These are phyloP conservation scores for Carcharodon carcharias DNA, from an alignment of 2,797 vertebrate species.

Conservation along the genomic window DNA sequence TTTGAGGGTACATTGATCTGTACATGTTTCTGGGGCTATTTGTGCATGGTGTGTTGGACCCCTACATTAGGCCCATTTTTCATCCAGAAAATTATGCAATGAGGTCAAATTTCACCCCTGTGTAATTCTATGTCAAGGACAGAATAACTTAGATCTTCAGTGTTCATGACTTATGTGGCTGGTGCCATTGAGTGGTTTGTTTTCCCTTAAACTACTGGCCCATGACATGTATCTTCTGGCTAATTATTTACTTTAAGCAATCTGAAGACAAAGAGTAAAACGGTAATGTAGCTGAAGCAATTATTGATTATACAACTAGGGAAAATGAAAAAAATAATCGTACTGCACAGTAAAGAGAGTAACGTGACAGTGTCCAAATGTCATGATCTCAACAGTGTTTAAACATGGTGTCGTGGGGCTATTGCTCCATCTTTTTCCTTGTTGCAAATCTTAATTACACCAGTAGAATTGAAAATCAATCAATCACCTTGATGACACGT, in stretches of 20 bases:
- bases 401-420: background rate
- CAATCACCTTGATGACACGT: background rate
- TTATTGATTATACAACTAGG: background rate
- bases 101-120: background rate
- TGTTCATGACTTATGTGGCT: slow-evolving; percentile 20
- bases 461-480: background rate
- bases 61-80: background rate
- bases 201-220: slow-evolving; percentile 12
- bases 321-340: background rate
- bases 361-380: background rate
- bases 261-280: slow-evolving; percentile 13
- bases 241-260: slow-evolving; percentile 31
- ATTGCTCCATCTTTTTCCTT: background rate
- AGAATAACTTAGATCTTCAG: slow-evolving; percentile 23
- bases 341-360: background rate
- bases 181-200: slow-evolving; percentile 27
- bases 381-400: background rate
- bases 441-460: background rate
- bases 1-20: too few relatives aligned
- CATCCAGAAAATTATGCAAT: background rate
- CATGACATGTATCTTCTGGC: slow-evolving; percentile 26
- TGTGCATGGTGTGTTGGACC: background rate
- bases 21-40: background rate
- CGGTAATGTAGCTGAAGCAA: slow-evolving; percentile 1
- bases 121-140: slow-evolving; percentile 24